Evolutionary conservation across 2,113 vertebrate genomes (phyloP), one percentile per base, ranked within the genome.

Genomic region (Tychaedon coryphoeus): DNA sequence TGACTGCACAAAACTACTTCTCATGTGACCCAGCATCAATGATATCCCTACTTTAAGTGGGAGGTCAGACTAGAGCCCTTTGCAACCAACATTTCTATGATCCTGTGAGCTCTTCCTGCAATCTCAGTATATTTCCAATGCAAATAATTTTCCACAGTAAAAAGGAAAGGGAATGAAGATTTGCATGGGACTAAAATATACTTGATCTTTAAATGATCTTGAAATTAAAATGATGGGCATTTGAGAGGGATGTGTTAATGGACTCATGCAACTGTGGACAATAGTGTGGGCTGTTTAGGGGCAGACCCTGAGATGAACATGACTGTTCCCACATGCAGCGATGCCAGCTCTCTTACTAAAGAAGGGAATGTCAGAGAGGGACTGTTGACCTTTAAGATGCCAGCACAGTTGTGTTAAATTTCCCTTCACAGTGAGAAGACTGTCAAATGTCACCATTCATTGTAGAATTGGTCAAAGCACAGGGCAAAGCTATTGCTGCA

Each of bases 401-500:
- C 74, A 79, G 91, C 88, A 90, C 50, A 73, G 51, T 97, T 91
- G 80, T 87, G 88, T 86, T 96, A 95, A 74, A 96, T 88, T 93
- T 92, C 77, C 91, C 54, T 87, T 96, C 81, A 51, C 92, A 91
- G 86, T 89, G 86, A 95, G 86, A 93, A 92, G 77, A 72, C 84
- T 91, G 89, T 87, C 91, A 97, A 96, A 97, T 96, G 95, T 95
- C 96, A 94, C 80, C 91, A 96, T 96, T 95, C 96, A 95, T 74
- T 91, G 76, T 22, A 85, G 73, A 88, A 85, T 34, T 84, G 89
- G 88, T 47, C 69, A 92, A 91, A 92, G 86, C 60, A 88, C 71
- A 81, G 43, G 51, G 73, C 72, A 86, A 80, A 89, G 53, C 80
- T 91, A 61, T 75, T 93, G 80, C 50, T 58, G 66, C 19, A 15